Evolutionary conservation across 2,797 vertebrate species (phyloP).

Genomic region (Peromyscus nudipes): DNA sequence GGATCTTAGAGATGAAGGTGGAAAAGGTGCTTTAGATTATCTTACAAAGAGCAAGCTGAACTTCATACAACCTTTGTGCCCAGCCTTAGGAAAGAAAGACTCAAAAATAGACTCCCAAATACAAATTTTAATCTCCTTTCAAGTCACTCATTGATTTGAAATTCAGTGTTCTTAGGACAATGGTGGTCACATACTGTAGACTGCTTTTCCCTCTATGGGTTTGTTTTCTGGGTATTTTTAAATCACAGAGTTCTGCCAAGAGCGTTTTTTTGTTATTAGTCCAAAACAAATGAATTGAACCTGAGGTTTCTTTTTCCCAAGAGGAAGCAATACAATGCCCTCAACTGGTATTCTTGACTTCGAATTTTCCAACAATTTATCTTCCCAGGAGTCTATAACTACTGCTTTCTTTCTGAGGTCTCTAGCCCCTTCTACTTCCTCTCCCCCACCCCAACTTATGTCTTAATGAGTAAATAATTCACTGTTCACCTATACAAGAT

Average conservation of each 20-base stretch:
- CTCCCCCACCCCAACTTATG: not conserved
- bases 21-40: slow-evolving; percentile 88
- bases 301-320: slow-evolving; percentile 57
- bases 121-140: slow-evolving; percentile 87
- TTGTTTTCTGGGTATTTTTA: slow-evolving; percentile 84
- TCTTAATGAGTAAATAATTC: slow-evolving; percentile 73
- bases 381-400: slow-evolving; percentile 49
- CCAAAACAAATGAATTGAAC: slow-evolving; percentile 78
- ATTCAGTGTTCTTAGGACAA: slow-evolving; percentile 85
- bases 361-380: slow-evolving; percentile 57
- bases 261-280: slow-evolving; percentile 77
- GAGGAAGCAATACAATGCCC: slow-evolving; percentile 62
- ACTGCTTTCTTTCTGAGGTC: slow-evolving; percentile 65
- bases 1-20: slow-evolving; percentile 88
- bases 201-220: slow-evolving; percentile 82
- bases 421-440: not conserved
- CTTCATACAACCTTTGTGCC: slow-evolving; percentile 82
- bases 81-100: slow-evolving; percentile 79
- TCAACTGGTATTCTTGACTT: slow-evolving; percentile 26
- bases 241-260: slow-evolving; percentile 73
- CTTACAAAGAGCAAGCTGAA: slow-evolving; percentile 87
- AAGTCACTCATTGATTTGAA: slow-evolving; percentile 85
- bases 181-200: slow-evolving; percentile 71
- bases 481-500: slow-evolving; percentile 57
- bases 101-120: slow-evolving; percentile 87